Conservation (phyloP, 2,888 invertebrate genomes). For the Lymantria monacha region DNA sequence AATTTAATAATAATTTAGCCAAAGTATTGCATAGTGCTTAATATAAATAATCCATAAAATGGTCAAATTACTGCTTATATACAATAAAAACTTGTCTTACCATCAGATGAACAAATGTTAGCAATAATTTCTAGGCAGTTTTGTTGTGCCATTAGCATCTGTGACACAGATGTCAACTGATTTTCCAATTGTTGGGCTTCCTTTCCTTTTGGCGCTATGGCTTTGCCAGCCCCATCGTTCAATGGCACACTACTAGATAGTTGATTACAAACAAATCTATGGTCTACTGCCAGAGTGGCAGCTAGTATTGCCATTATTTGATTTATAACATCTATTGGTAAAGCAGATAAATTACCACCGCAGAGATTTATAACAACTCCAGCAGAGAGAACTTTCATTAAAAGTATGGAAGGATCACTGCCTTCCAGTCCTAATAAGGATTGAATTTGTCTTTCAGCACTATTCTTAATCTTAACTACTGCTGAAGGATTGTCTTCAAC, state of each 20-base stretch:
- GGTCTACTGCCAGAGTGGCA: conserved; percentile 78
- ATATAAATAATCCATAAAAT: no score
- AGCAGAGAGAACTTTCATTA: conserved; percentile 81
- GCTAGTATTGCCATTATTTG: conserved; percentile 78
- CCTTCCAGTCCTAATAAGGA: conserved; percentile 63
- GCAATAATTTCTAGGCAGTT: conserved; percentile 87
- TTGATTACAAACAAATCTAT: conserved; percentile 70
- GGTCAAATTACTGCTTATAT: no score
- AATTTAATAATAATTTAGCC: no score
- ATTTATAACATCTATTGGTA: conserved; percentile 71
- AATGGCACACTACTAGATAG: conserved; percentile 75
- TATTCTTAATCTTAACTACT: conserved; percentile 76
- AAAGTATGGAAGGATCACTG: conserved; percentile 60
- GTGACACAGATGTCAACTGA: conserved; percentile 72
- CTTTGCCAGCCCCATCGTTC: conserved; percentile 50
- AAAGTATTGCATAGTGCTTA: no score
- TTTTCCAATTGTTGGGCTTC: conserved; percentile 67
- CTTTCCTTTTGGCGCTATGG: conserved; percentile 55
- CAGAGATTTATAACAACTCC: conserved; percentile 82
- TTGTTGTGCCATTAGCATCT: conserved; percentile 85
- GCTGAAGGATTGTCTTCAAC: conserved; percentile 86
- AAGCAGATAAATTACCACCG: conserved; percentile 55
- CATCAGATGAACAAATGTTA: conserved; percentile 86
- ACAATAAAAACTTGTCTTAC: conserved; percentile 48
- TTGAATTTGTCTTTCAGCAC: conserved; percentile 68